Base-by-base conservation (phyloP, 92 coral and sea anemone species). In the Metridium senile region DNA sequence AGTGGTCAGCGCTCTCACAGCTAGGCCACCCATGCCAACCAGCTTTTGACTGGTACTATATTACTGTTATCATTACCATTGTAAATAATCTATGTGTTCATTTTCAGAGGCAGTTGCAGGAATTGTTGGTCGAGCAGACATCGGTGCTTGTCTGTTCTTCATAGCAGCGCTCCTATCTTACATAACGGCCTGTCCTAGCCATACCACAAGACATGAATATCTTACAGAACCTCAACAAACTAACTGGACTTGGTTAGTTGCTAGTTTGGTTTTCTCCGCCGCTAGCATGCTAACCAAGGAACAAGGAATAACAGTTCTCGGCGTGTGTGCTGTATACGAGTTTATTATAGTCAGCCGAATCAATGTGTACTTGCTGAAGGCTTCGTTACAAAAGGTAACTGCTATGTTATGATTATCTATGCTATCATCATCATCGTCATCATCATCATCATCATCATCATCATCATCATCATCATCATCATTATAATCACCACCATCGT, bases 71-170 rank as follows among this genome's bases (percentile, higher is more conserved):
- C n/a, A n/a, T n/a, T n/a, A n/a, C n/a, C n/a, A n/a, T n/a, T n/a
- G n/a, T n/a, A n/a, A n/a, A 39, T 13, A 4, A 39, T 39, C 49
- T 39, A 39, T 39, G 8, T 39, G 13, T 71, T 13, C 25, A 27
- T 49, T 71, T 71, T 31, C 91, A 94, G 98, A 94, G 79, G 98
- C 98, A 25, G 98, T 94, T 33, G 87, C 98, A 10, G 98, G 98
- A 18, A 39, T 94, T 66, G 98, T 94, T 28, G 98, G 98, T 22
- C 85, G 98, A 45, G 98, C 98, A 63, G 98, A 94, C 70, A 86
- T 94, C 28, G 97, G 89, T 28, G 97, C 98, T 49, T 89, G 98
- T 25, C 56, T 92, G 77, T 92, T 94, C 45, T 93, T 90, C 71
- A 77, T 91, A 46, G 81, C 82, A 26, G 88, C 98, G 11, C 80